Percentiles rank a stretch among this genome's conserved stretches.
Conservation (phyloP, 2,113 vertebrate genomes). For the Cryptomyrus ogoouensis region DNA sequence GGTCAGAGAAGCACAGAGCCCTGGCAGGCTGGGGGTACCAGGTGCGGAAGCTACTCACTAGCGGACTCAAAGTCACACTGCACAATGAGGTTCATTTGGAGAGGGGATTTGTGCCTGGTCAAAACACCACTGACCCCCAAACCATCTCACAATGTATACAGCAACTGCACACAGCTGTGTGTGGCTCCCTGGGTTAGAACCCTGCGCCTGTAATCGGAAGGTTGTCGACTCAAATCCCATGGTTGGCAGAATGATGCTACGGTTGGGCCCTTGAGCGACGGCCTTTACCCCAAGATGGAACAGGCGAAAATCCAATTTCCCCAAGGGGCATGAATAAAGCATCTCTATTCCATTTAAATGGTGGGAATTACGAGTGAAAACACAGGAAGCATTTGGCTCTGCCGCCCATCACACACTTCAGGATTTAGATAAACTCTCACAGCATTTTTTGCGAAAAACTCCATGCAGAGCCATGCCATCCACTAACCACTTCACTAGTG, state of each 20-base stretch:
- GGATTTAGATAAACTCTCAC: not conserved
- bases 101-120: not conserved
- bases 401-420: not conserved
- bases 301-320: not conserved
- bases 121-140: not conserved
- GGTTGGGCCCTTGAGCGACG: not conserved
- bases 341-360: not conserved
- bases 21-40: not conserved
- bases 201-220: not conserved
- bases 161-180: not conserved
- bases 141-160: not conserved
- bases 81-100: not conserved
- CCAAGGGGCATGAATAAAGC: not conserved
- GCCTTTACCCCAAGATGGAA: not conserved
- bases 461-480: not conserved
- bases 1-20: not conserved
- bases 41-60: not conserved
- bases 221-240: not conserved
- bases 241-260: not conserved
- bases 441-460: not conserved
- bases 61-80: not conserved
- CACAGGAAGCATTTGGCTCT: not conserved
- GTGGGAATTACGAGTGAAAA: not conserved
- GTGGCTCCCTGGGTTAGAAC: not conserved
- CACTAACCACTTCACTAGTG: not conserved